Evolutionary conservation across 2,888 invertebrate species (phyloP), one percentile per base, ranked within the genome.

Genomic region (Pseudococcus jackbeardsleyi): DNA sequence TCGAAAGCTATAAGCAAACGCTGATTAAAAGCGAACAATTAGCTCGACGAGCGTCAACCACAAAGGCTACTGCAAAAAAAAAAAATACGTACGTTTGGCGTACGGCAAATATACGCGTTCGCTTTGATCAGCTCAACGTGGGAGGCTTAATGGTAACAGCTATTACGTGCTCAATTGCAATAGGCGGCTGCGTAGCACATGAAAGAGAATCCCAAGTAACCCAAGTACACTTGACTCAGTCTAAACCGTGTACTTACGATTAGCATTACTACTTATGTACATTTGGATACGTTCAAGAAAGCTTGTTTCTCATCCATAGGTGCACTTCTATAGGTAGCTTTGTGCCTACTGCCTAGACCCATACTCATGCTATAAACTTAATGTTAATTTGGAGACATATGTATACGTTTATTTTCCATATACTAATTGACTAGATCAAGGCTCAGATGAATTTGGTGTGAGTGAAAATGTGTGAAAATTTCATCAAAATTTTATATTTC

Each of bases 151-250:
- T 54, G 48, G 85, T 85, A 85, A 85, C 85, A 85, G 85, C 85
- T 85, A 85, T 85, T 85, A 85, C 85, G 85, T 85, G 85, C 85
- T 85, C 85, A 59, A 54, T 85, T 85, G 85, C 17, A 59, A 59
- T 42, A 85, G 85, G 85, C 85, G 85, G 85, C 85, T 59, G 7
- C 48, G 84, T 64, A 9, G 39, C 64, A 22, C 84, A 85, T 64
- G 22, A 85, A 85, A 64, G 59, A n/a, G 42, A 39, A 42, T 33
- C 46, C 72, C 33, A 72, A 46, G 79, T 82, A 82, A 85, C 19
- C 72, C 72, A 72, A 46, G 79, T 82, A 82, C 12, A 82, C 79
- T 82, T 82, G 33, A 82, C 79, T 19, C 11, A 46, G 22, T 15
- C 79, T 82, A 82, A 82, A 82, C 46, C 79, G 9, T 82, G 5